Base-by-base conservation (phyloP, 1,140 invertebrate species). In the Ctenoplectra terminalis region DNA sequence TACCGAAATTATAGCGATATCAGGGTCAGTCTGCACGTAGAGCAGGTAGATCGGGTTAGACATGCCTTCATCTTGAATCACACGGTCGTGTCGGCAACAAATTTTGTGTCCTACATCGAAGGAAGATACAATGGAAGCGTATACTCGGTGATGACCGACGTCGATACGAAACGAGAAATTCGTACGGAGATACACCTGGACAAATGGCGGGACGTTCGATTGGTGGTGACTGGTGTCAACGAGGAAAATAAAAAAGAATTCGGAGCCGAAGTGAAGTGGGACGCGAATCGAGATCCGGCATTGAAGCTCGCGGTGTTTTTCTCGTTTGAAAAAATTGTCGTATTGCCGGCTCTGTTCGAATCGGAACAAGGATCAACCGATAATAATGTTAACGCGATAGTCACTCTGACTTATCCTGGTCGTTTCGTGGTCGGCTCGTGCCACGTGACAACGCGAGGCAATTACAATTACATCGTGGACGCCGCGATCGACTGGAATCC, bases 231-330 rank as follows among this genome's bases (percentile, higher is more conserved):
- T 43, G 94, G 95, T 1, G 92, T 95, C 9, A 95, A 95, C 77
- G 94, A 95, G 34, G 90, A 93, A 0, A 88, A 92, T 29, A 94
- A 94, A 26, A 96, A 96, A 87, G 95, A 96, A 70, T 92, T 96
- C 6, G 96, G 95, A 1, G 90, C 96, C 0, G 96, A 96, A 77
- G 88, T 98, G 0, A 97, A 97, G 86, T 98, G 97, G 97, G 97
- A 98, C 88, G 96, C 96, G 0, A 97, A 97, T 92, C 94, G 97
- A 15, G 96, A 98, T 94, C 96, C 97, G 0, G 95, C 95, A 56
- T 95, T 97, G 86, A 96, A 96, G 89, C 90, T 97, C 17, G 94
- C 94, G 43, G 91, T 95, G 0, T 94, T 94, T 61, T 90, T 96
- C 0, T 94, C 95, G 13, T 85, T 95, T 2, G 63, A 94, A 6